These are phyloP conservation scores for Pitangus sulphuratus DNA, from an alignment of 2,797 vertebrate species.

Conservation along the genomic window DNA sequence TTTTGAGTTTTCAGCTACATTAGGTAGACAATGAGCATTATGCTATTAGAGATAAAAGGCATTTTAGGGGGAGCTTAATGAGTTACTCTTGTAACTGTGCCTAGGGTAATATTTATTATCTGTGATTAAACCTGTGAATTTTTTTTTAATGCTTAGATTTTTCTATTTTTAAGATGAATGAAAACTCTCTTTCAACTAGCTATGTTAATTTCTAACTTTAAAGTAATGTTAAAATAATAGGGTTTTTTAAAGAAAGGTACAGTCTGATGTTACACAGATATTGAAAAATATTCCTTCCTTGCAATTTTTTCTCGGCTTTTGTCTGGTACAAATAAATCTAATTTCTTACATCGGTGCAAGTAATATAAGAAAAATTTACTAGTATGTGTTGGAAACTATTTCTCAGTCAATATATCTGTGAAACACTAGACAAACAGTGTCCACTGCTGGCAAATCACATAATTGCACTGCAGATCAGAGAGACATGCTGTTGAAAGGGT, in stretches of 20 bases:
- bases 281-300: not conserved
- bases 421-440: slow-evolving; percentile 82
- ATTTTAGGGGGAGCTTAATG: not conserved
- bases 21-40: not conserved
- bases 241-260: not conserved
- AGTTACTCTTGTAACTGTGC: not conserved
- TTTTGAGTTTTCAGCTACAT: not conserved
- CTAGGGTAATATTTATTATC: not conserved
- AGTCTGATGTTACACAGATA: not conserved
- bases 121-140: not conserved
- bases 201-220: not conserved
- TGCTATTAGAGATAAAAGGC: not conserved
- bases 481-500: not conserved
- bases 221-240: not conserved
- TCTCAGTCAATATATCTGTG: not conserved
- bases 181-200: not conserved
- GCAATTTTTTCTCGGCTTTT: not conserved
- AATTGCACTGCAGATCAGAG: slow-evolving; percentile 68
- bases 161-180: not conserved
- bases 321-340: not conserved
- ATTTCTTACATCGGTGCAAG: not conserved
- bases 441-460: slow-evolving; percentile 81
- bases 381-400: not conserved
- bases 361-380: not conserved
- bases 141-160: not conserved